Base-by-base conservation (phyloP, 2,113 vertebrate genomes). In the Rhadina sibilatrix region DNA sequence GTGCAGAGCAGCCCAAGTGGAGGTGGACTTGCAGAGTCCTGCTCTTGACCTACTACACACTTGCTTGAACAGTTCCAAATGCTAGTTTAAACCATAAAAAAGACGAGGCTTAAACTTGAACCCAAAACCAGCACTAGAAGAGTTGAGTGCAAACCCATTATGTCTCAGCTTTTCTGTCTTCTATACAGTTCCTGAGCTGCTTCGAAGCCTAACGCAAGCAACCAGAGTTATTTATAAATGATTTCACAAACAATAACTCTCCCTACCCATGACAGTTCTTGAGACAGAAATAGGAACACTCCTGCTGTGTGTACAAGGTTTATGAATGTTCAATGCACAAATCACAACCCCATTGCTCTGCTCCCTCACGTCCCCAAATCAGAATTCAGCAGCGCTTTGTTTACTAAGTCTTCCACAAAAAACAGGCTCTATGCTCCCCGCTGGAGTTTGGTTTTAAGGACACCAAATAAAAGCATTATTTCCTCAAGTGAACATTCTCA, bases 231-330 rank as follows among this genome's bases (percentile, higher is more conserved):
- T 83, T 87, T 84, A 57, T 78, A 95, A 94, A 40, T 25, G 3
- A 70, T 70, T 92, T 90, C 88, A 86, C 57, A 57, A 92, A 84
- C 69, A 94, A 12, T 76, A 94, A 90, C 49, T 88, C 66, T 68
- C 31, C 40, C 65, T 69, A 8, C 6, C 53, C 44, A n/a, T 75
- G 84, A 82, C 54, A 86, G 89, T 30, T 77, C 70, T 85, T 18
- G 2, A 50, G 85, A 60, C 54, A 87, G 69, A 87, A 89, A 87
- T 6, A 87, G 86, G 69, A 95, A 53, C 65, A 31, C 49, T 59
- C 64, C 56, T 49, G 60, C 82, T 7, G 5, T 21, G 40, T 12
- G 23, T 4, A 68, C 8, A 40, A 64, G 27, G 79, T 30, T 83
- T 74, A 54, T 10, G 52, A 50, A 56, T n/a, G 52, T 35, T 89